Percentiles rank a stretch among this genome's conserved stretches.
These are phyloP conservation scores for Etheostoma spectabile DNA, from an alignment of 2,113 vertebrate species.

Conservation along the genomic window DNA sequence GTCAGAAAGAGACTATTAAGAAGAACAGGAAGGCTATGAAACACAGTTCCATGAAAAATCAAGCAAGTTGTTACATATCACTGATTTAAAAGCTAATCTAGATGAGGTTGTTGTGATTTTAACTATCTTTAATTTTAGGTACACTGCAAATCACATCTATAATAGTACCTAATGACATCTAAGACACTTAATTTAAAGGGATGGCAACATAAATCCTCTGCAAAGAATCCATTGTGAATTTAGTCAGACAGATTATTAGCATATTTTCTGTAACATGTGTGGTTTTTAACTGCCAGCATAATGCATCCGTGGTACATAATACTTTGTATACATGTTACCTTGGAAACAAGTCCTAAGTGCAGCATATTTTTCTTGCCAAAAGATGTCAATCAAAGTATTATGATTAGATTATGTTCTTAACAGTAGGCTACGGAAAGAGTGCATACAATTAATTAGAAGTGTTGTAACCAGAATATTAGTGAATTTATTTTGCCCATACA, in stretches of 20 bases:
- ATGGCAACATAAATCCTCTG: conserved; percentile 12
- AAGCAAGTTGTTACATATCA: not conserved
- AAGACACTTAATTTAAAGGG: not conserved
- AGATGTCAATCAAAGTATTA: conserved; percentile 53
- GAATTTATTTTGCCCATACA: conserved; percentile 8
- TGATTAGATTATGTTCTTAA: conserved; percentile 7
- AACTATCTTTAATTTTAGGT: not conserved
- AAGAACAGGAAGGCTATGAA: not conserved
- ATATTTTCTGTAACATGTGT: conserved; percentile 28
- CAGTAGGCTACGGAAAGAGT: conserved; percentile 32
- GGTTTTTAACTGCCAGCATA: conserved; percentile 33
- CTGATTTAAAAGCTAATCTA: conserved; percentile 14
- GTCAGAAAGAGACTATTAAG: not conserved
- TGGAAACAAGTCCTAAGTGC: conserved; percentile 61
- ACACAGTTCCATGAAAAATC: not conserved
- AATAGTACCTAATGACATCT: not conserved
- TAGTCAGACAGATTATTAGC: conserved; percentile 17
- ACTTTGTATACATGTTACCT: conserved; percentile 67
- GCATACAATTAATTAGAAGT: conserved; percentile 37
- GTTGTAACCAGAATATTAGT: conserved; percentile 31
- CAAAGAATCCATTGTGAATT: conserved; percentile 11
- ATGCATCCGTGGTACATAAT: conserved; percentile 37
- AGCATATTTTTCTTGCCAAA: conserved; percentile 19
- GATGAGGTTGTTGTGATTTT: not conserved
- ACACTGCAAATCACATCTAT: not conserved